These are phyloP conservation scores for Drymonia ruficornis DNA, from an alignment of 2,888 invertebrate species.

Conservation along the genomic window DNA sequence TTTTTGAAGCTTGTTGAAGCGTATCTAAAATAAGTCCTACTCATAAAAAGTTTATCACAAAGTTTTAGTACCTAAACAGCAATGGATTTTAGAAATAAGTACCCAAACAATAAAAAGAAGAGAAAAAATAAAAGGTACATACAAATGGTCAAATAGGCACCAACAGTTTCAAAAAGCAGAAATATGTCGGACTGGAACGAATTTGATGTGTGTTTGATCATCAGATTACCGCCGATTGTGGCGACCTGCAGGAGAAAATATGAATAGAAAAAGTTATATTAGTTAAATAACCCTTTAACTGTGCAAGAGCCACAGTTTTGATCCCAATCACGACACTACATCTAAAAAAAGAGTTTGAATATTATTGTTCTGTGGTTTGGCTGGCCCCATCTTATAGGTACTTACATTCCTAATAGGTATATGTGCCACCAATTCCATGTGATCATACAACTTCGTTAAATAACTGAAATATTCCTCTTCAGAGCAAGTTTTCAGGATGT, in stretches of 20 bases:
- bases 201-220: slow-evolving; percentile 86
- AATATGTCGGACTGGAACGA: slow-evolving; percentile 90
- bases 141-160: slow-evolving; percentile 59
- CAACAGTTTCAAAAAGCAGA: slow-evolving; percentile 69
- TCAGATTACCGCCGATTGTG: slow-evolving; percentile 89
- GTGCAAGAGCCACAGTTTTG: too few species aligned
- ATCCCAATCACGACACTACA: too few species aligned
- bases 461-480: slow-evolving; percentile 81
- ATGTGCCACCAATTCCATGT: slow-evolving; percentile 88
- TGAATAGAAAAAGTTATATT: too few species aligned
- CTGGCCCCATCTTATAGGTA: slow-evolving; percentile 65
- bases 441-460: slow-evolving; percentile 82
- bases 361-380: too few species aligned
- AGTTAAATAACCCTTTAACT: too few species aligned
- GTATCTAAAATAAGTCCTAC: too few species aligned
- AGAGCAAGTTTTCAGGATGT: slow-evolving; percentile 63
- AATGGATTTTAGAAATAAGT: too few species aligned
- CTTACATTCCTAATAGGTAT: slow-evolving; percentile 89
- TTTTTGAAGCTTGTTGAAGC: too few species aligned
- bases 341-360: too few species aligned
- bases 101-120: too few species aligned
- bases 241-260: slow-evolving; percentile 75
- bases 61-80: too few species aligned
- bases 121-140: slow-evolving; percentile 18
- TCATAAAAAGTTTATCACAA: too few species aligned